Evolutionary conservation across 2,797 vertebrate species (phyloP).

Genomic region (Takifugu ocellatus): DNA sequence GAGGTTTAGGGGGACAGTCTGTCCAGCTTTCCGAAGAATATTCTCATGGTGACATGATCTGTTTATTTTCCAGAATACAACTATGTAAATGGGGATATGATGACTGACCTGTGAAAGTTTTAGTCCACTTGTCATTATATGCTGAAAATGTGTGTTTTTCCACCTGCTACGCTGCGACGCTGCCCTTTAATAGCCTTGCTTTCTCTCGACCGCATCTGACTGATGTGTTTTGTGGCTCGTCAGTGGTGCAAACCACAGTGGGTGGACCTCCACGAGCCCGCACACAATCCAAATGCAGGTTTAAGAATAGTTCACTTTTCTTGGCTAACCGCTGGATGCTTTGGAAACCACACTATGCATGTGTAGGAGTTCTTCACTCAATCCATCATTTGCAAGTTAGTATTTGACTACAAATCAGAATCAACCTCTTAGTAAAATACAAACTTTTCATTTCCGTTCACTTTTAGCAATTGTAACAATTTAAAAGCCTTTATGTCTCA

Average conservation of each 20-base stretch:
- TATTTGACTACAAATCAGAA: too few species aligned
- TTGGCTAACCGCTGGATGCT: slow-evolving; percentile 50
- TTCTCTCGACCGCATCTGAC: slow-evolving; percentile 55
- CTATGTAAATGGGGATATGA: slow-evolving; percentile 13
- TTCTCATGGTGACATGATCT: slow-evolving; percentile 16
- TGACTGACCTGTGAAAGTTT: slow-evolving; percentile 1
- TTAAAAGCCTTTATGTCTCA: not conserved
- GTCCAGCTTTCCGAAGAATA: slow-evolving; percentile 20
- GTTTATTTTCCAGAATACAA: slow-evolving; percentile 1
- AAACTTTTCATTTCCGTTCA: not conserved
- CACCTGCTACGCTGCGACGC: slow-evolving; percentile 61
- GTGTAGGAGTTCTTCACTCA: slow-evolving; percentile 26
- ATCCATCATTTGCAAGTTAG: slow-evolving; percentile 13
- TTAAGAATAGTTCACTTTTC: slow-evolving; percentile 66
- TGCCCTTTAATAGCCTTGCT: slow-evolving; percentile 60
- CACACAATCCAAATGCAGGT: slow-evolving; percentile 34
- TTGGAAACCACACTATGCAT: slow-evolving; percentile 48
- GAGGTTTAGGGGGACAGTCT: slow-evolving; percentile 13
- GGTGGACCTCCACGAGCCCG: slow-evolving; percentile 58
- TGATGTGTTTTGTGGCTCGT: slow-evolving; percentile 55
- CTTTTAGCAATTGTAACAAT: not conserved
- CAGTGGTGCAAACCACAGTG: slow-evolving; percentile 49
- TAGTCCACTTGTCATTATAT: slow-evolving; percentile 43
- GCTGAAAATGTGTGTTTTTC: slow-evolving; percentile 60
- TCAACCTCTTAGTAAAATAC: too few species aligned